Base-by-base conservation (phyloP, 2,888 invertebrate genomes). In the Agonopterix arenella region DNA sequence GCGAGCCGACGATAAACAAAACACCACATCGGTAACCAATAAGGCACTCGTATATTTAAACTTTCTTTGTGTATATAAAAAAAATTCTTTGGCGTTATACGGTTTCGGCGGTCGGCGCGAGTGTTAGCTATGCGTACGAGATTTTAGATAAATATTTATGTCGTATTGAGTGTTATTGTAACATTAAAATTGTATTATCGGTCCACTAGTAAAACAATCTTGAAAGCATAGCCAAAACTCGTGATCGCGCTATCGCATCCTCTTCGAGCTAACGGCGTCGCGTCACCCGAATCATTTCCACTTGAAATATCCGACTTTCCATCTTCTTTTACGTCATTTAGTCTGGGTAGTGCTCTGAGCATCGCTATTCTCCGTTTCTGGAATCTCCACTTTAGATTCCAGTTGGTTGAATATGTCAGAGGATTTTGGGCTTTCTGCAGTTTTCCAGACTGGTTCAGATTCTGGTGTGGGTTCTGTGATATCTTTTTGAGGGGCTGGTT, bases 1-100 rank as follows among this genome's bases (percentile, higher is more conserved):
- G 47, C 28, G 28, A 28, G 46, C 46, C 76, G 78, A 56, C 70
- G 72, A 67, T 68, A 80, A 86, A 82, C 82, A 86, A 86, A 86
- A 85, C 84, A 83, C 83, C 80, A 76, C 59, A 66, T 78, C 71
- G 74, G 76, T 81, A 77, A 85, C 86, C 86, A 88, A 84, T 85
- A 89, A 88, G 88, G 89, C 89, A 88, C 88, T 85, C 82, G 80
- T 88, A 86, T 88, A 88, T 88, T 88, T 84, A 73, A 83, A 73
- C 66, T 79, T 68, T 61, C 60, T 66, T 62, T 69, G 66, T 68
- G 70, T 79, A 76, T 83, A 80, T 80, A 80, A 73, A 76, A 79
- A 75, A 72, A 76, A 80, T 80, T 85, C 84, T 88, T 85, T 88
- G 86, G 85, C 83, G 82, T 84, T 80, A 68, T 64, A 64, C 56